Conservation (phyloP, 2,797 vertebrate genomes). For the Smutsia gigantea region DNA sequence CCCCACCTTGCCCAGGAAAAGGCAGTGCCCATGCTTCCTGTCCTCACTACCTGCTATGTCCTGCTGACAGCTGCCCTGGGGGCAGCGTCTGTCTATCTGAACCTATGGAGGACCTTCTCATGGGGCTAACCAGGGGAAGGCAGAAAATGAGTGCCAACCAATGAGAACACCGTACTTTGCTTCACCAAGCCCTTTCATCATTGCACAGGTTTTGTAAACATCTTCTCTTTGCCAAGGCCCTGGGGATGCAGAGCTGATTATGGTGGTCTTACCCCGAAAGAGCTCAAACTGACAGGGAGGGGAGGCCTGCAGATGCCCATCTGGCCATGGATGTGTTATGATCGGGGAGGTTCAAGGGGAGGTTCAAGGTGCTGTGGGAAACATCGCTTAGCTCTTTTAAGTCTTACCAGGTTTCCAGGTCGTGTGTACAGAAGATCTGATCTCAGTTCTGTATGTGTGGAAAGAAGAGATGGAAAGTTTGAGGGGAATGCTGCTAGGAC, state of each 20-base stretch:
- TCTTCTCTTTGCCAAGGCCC: background rate
- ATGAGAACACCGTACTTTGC: background rate
- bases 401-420: background rate
- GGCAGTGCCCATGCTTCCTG: background rate
- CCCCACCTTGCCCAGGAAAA: background rate
- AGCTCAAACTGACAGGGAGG: background rate
- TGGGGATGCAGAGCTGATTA: background rate
- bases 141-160: background rate
- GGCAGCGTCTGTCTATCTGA: background rate
- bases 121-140: background rate
- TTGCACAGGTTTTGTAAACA: background rate
- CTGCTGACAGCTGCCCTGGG: background rate
- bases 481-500: background rate
- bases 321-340: background rate
- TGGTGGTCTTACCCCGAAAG: background rate
- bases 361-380: background rate
- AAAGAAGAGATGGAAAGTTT: background rate
- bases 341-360: fast-evolving
- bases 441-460: fast-evolving
- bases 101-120: background rate
- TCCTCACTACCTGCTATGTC: fast-evolving
- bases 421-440: background rate
- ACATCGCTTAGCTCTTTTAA: fast-evolving
- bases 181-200: background rate
- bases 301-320: background rate